These are phyloP conservation scores for Choloepus didactylus DNA, from an alignment of 2,797 vertebrate species.

Conservation along the genomic window DNA sequence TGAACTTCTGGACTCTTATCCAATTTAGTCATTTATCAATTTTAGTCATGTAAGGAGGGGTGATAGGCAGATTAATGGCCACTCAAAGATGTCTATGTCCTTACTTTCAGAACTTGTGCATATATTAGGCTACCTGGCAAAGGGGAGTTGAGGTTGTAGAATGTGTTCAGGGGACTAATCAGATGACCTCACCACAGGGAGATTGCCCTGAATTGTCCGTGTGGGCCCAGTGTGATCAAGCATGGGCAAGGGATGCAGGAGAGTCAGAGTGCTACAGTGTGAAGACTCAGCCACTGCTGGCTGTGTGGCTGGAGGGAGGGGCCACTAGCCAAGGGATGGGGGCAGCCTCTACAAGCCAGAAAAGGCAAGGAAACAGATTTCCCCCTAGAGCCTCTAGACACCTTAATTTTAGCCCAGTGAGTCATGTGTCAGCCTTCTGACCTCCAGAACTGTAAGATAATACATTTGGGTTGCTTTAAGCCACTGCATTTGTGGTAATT, in stretches of 20 bases:
- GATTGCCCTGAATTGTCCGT: not conserved
- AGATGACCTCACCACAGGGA: not conserved
- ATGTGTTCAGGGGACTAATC: not conserved
- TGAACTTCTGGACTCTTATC: not conserved
- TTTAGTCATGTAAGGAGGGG: not conserved
- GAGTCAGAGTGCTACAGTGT: not conserved
- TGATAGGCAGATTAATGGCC: not conserved
- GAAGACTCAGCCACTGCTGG: not conserved
- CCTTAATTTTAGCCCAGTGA: not conserved
- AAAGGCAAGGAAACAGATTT: not conserved
- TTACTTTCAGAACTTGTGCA: not conserved
- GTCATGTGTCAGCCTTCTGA: not conserved
- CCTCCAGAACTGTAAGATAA: not conserved
- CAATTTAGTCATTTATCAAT: not conserved
- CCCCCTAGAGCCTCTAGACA: not conserved
- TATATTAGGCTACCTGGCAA: not conserved
- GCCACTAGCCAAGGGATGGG: not conserved
- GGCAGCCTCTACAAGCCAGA: not conserved
- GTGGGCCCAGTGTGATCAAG: not conserved
- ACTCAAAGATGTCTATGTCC: not conserved
- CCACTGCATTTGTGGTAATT: not conserved
- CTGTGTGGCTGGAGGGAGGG: not conserved
- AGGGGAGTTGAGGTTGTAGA: not conserved
- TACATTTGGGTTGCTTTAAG: not conserved
- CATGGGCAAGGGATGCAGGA: not conserved